Percentiles rank a stretch among this genome's conserved stretches.
Evolutionary conservation across 2,113 vertebrate species (phyloP).

Genomic region (Otocyon megalotis): DNA sequence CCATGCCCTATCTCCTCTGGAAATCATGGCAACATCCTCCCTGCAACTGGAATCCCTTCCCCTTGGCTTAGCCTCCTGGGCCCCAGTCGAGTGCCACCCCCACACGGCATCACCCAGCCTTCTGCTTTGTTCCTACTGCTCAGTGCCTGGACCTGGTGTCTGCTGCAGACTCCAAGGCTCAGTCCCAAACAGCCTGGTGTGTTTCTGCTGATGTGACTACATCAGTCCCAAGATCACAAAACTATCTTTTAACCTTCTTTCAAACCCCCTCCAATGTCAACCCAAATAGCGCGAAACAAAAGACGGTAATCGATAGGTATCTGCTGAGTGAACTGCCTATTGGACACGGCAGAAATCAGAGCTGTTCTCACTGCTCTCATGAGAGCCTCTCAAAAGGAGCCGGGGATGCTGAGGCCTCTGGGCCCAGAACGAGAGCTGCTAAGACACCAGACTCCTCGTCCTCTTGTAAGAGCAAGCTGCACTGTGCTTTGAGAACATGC

Average conservation of each 20-base stretch:
- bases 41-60: no score
- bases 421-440: background rate
- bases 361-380: background rate
- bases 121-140: background rate
- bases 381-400: background rate
- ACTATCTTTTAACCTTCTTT: background rate
- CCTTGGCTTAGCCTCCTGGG: background rate
- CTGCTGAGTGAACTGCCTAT: background rate
- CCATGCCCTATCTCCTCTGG: background rate
- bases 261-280: background rate
- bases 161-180: background rate
- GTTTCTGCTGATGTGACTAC: background rate
- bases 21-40: background rate
- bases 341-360: background rate
- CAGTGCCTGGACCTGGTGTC: no score
- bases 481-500: background rate
- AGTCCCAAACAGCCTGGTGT: background rate
- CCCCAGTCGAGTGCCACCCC: background rate
- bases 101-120: background rate
- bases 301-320: background rate
- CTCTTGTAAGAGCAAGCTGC: background rate
- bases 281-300: background rate
- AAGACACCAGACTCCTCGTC: background rate
- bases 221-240: background rate
- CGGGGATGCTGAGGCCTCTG: rapidly evolving